Base-by-base conservation (phyloP, 2,888 invertebrate species). In the Micoletzkya japonica region DNA sequence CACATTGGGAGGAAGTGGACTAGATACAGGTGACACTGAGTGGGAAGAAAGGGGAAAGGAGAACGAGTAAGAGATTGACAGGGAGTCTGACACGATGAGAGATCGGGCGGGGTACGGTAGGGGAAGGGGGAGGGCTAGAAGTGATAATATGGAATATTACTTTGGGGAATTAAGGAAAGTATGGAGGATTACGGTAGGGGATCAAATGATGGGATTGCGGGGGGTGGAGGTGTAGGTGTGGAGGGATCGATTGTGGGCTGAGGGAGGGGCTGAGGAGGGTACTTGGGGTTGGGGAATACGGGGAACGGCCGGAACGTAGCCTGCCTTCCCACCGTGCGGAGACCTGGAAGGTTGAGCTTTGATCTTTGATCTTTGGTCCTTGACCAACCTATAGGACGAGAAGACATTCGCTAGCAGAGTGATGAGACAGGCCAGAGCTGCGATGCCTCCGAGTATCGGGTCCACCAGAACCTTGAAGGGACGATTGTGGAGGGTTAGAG, bases 231-330 rank as follows among this genome's bases (percentile, higher is more conserved):
- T 58, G 58, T 68, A 68, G 44, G 68, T 68, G n/a, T 54, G 56
- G 24, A 24, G 7, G 17, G 56, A 17, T 54, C 56, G n/a, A 54
- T 44, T 44, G 50, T 63, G 63, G 1, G 50, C 63, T 20, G 66
- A 66, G 14, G 30, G 34, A 14, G 59, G 59, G 10, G 6, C 17
- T 6, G 30, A 26, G 24, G 32, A 14, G 24, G 66, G 71, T 4
- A 54, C 57, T 24, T 32, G 52, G 28, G 61, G 64, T 26, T 58
- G 64, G 17, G 52, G 71, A 52, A 71, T 71, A 54, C 66, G 71
- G 34, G 61, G 71, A 10, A 71, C 58, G 26, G 79, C 81, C 6
- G 80, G 78, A 52, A 79, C 80, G 70, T 81, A 81, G 56, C 80
- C 81, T 58, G 73, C 73, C 60, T 81, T 81, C 67, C 72, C 72